These are phyloP conservation scores for Sinocyclocheilus anophthalmus DNA, from an alignment of 2,113 vertebrate genomes.

Conservation along the genomic window DNA sequence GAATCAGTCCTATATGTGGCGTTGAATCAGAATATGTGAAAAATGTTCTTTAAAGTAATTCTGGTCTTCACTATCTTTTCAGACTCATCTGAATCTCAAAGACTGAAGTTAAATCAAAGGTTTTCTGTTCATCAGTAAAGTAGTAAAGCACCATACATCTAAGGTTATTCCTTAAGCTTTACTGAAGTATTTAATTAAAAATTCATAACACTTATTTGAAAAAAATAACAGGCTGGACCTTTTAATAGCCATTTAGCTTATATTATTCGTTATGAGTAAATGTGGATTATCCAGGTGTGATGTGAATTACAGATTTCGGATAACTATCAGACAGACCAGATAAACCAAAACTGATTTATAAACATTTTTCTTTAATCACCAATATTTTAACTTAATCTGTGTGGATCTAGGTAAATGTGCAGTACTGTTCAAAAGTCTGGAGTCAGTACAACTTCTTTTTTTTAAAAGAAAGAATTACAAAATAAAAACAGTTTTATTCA, in stretches of 20 bases:
- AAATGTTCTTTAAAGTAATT: not conserved
- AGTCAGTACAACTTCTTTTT: too few relatives aligned
- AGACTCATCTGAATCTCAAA: not conserved
- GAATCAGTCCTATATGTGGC: not conserved
- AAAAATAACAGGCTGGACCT: not conserved
- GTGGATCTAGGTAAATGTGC: not conserved
- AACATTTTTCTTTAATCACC: not conserved
- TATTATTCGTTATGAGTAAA: not conserved
- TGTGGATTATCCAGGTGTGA: not conserved
- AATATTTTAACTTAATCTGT: not conserved
- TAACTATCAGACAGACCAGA: too few relatives aligned
- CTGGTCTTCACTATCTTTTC: not conserved
- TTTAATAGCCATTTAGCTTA: not conserved
- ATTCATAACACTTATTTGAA: not conserved
- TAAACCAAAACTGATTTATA: not conserved
- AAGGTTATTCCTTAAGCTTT: not conserved
- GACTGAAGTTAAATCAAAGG: constrained; percentile 10
- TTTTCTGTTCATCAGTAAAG: not conserved
- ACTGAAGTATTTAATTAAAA: not conserved
- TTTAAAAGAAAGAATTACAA: not conserved
- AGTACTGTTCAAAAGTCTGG: not conserved
- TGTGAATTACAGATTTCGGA: too few relatives aligned
- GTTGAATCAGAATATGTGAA: not conserved
- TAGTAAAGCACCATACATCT: not conserved
- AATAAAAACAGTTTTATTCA: too few relatives aligned